Conservation (phyloP, 2,888 invertebrate species). For the Tetheella fluctuosa region DNA sequence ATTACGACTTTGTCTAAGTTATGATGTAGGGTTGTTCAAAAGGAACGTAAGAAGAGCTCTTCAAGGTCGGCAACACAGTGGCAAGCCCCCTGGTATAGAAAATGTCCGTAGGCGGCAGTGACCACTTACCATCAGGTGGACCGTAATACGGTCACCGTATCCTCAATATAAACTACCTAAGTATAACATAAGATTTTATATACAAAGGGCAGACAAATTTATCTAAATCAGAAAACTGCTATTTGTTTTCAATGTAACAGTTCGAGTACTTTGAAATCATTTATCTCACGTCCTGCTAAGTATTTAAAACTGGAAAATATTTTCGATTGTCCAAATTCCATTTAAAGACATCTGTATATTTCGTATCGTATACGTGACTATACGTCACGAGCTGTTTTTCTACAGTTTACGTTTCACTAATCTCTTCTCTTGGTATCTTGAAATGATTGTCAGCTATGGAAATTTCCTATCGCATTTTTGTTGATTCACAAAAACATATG, state of each 20-base stretch:
- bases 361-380: too few relatives aligned
- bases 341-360: not conserved
- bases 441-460: not conserved
- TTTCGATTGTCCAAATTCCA: not conserved
- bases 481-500: not conserved
- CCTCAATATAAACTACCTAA: too few relatives aligned
- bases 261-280: not conserved
- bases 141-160: too few relatives aligned
- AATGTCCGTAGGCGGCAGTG: too few relatives aligned
- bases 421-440: not conserved
- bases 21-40: too few relatives aligned
- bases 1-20: too few relatives aligned
- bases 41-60: too few relatives aligned
- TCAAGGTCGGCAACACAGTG: too few relatives aligned
- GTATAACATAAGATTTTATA: too few relatives aligned
- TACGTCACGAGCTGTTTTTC: slow-evolving; percentile 2
- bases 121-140: too few relatives aligned
- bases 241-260: not conserved
- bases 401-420: not conserved
- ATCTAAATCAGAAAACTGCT: not conserved
- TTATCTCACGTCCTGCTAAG: not conserved
- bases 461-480: not conserved
- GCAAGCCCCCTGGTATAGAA: too few relatives aligned
- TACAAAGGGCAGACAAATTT: not conserved
- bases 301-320: not conserved